Base-by-base conservation (phyloP, 1,140 invertebrate species). In the Orius laevigatus region DNA sequence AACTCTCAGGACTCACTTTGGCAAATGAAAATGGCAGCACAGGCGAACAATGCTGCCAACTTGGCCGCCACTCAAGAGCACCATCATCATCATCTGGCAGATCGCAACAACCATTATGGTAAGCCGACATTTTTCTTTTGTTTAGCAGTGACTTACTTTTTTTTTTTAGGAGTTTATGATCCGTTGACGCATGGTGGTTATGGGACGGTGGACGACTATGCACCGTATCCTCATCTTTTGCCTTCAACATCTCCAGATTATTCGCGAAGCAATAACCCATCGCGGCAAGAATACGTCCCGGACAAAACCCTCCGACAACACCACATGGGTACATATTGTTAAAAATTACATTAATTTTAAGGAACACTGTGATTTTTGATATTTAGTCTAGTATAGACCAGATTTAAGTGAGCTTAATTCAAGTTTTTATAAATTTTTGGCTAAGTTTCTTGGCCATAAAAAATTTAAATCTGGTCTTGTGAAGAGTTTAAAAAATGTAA, bases 1-100 rank as follows among this genome's bases (percentile, higher is more conserved):
- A 89, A 92, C 66, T 90, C 86, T 1, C 88, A 92, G 62, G 88
- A 92, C 62, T 91, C 86, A n/a, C 68, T 92, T 54, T 92, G 87
- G 86, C 86, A 91, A 66, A 82, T 89, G 72, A 89, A 90, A 66
- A 81, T 82, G 70, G 79, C 78, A 0, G 79, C 78, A 3, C 77
- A 77, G 1, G 75, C 55, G 40, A 60, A 58, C 58, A 62, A 58
- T 57, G 54, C 54, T 1, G 57, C 49, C 42, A 56, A 54, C 40
- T 2, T 53, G 0, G 48, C 74, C 11, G 62, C 58, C 20, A 70
- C 69, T 31, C 65, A 73, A 44, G 65, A 57, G 12, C 54, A 60
- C 32, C 73, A 49, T 62, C 63, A 59, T 58, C 63, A 18, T 62
- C 67, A 44, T 66, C 72, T 55, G 70, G 75, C 52, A 64, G 75